A percentile compares a stretch with the other conserved stretches of the same genome.
Evolutionary conservation across 2,888 invertebrate genomes (phyloP).

Genomic region (Nasonia oneida): DNA sequence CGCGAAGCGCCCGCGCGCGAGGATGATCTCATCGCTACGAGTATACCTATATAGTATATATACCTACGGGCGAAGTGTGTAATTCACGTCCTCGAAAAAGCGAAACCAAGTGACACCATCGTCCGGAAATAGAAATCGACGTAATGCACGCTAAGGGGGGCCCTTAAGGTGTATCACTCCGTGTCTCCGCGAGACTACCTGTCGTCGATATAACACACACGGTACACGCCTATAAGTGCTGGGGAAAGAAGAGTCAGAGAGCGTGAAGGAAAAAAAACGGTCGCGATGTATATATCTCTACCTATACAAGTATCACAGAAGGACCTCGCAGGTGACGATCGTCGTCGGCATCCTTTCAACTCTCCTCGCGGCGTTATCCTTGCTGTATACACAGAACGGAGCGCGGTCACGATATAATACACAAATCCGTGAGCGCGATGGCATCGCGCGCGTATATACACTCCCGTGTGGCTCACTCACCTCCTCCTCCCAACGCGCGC

Average conservation of each 20-base stretch:
- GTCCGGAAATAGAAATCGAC: constrained; percentile 52
- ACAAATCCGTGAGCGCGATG: not conserved
- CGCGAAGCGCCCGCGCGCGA: not conserved
- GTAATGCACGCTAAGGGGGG: not conserved
- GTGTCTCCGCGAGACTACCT: not conserved
- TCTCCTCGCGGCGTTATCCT: not conserved
- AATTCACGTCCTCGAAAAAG: constrained; percentile 37
- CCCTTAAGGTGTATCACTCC: not conserved
- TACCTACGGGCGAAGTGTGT: not conserved
- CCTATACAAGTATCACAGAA: not conserved
- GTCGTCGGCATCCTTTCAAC: constrained; percentile 16
- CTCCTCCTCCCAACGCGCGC: not conserved
- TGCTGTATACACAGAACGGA: not conserved
- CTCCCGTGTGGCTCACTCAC: not conserved
- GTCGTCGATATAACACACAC: not conserved
- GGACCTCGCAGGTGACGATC: not conserved
- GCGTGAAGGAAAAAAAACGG: not conserved
- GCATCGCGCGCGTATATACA: not conserved
- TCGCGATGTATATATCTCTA: no score
- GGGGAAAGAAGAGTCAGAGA: not conserved
- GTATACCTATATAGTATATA: not conserved
- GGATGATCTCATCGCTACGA: constrained; percentile 52
- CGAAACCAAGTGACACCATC: constrained; percentile 37
- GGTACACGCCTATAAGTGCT: not conserved
- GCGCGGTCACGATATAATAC: not conserved